Evolutionary conservation across 2,888 invertebrate genomes (phyloP), one percentile per base, ranked within the genome.

Genomic region (Platerodrilus igneus): DNA sequence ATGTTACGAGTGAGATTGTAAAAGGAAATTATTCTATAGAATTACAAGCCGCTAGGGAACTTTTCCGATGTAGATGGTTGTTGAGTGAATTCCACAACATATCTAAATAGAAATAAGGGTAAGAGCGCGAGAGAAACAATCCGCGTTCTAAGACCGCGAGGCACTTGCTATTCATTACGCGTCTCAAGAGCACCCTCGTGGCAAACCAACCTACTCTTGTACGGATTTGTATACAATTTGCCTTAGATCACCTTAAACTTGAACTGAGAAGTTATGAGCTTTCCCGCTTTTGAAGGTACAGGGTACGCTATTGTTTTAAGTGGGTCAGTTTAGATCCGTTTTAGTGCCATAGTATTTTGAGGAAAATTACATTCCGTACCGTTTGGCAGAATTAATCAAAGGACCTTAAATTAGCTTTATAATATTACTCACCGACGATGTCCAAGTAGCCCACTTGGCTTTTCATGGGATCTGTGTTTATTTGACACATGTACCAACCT

Each of bases 401-500:
- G 3, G 4, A 9, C 26, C 15, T 3, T 26, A 26, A 26, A 26
- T 26, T 4, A n/a, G 14, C 2, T 26, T 9, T 26, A 25, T 15
- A 15, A 9, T 27, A 17, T 27, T 44, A 69, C 78, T 70, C 61
- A 82, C 82, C 81, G 11, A 81, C 80, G 37, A 82, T 77, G 58
- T 80, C 77, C 45, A 82, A 65, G 62, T 76, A 79, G 29, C 81
- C 79, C 39, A 75, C 72, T 69, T 81, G 81, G 59, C 77, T 78
- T 61, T 78, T 79, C 86, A 86, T 86, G 3, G 86, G 86, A 55
- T 82, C 82, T 1, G 78, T 78, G 60, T 79, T 79, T 54, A 79
- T 89, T 74, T 91, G 90, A 62, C 91, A 92, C 90, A 90, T 90
- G 71, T 91, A 92, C 82, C 86, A 89, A 33, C 91, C 88, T 51